Evolutionary conservation across 2,888 invertebrate genomes (phyloP), one percentile per base, ranked within the genome.

Genomic region (Pristionchus arcanus): DNA sequence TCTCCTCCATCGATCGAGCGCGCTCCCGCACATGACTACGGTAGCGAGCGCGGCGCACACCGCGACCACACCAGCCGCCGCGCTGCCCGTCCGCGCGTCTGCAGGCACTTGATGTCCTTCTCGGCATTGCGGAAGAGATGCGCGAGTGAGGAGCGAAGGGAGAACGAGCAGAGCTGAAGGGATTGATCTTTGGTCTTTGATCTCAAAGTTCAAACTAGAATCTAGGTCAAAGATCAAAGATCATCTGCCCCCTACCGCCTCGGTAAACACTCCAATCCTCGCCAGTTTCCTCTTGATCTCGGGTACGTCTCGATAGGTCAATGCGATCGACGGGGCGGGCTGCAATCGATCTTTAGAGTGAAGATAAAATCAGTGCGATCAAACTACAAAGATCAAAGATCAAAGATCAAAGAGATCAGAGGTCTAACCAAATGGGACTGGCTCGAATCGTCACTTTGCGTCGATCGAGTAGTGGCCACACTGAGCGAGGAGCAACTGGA

Each of bases 251-350:
- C 88, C 2, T 21, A 89, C 89, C 55, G 55, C 13, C 37, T 89
- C 83, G 7, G 21, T 49, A 21, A 89, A 9, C 3, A 83, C 81
- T 34, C 63, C 53, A 4, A 21, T 25, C 21, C 49, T 81, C 16
- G 89, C 53, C 81, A 89, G 42, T 42, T 63, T 81, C 63, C 25
- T 25, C 66, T 34, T 59, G 19, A 89, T 81, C 66, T 49, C 89
- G 19, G 84, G 86, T 37, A 77, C 87, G 63, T 74, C 90, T 19
- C 91, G 90, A 90, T 91, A 92, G 83, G 92, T 92, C 63, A 92
- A 90, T 15, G 92, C 92, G 85, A 92, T 92, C 21, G 92, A 92
- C 16, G 92, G 92, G 53, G 91, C 89, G n/a, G 37, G 34, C 89
- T 59, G 59, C 19, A 71, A 2, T 1, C 19, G 28, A 59, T 28